Conservation (phyloP, 2,113 vertebrate species). For the Gallinago media region DNA sequence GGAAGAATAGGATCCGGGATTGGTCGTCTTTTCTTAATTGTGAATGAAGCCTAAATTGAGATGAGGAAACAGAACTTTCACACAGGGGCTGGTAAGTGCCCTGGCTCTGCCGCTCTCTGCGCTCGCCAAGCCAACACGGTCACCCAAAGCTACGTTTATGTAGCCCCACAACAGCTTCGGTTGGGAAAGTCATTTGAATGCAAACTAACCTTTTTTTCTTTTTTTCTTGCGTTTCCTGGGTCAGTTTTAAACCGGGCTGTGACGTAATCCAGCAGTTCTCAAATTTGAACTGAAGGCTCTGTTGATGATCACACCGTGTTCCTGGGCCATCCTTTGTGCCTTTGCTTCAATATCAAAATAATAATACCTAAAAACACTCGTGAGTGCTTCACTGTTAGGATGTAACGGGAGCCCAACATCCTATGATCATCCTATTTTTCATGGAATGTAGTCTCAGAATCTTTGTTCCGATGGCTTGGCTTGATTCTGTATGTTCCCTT, state of each 20-base stretch:
- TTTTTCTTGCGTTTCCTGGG: neutral
- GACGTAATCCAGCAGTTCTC: neutral
- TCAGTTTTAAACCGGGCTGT: neutral
- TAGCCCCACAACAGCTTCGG: neutral
- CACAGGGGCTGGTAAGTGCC: neutral
- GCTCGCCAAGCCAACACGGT: neutral
- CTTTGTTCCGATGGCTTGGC: neutral
- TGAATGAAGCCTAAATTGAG: constrained; percentile 23
- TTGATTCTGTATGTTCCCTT: neutral
- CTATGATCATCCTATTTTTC: neutral
- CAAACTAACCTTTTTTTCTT: constrained; percentile 1
- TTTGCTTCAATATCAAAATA: neutral
- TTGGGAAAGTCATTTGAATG: neutral
- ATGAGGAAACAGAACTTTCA: neutral
- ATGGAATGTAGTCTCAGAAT: neutral
- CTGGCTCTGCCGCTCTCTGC: neutral
- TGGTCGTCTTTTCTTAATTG: neutral
- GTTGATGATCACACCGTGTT: neutral
- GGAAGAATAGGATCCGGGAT: neutral
- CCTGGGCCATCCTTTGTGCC: neutral
- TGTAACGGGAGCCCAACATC: neutral
- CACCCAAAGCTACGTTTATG: neutral
- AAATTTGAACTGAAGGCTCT: neutral
- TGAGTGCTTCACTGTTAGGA: neutral
- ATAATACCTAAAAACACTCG: neutral